These are phyloP conservation scores for Toxotes lorentzi DNA, from an alignment of 2,797 vertebrate species.

Conservation along the genomic window DNA sequence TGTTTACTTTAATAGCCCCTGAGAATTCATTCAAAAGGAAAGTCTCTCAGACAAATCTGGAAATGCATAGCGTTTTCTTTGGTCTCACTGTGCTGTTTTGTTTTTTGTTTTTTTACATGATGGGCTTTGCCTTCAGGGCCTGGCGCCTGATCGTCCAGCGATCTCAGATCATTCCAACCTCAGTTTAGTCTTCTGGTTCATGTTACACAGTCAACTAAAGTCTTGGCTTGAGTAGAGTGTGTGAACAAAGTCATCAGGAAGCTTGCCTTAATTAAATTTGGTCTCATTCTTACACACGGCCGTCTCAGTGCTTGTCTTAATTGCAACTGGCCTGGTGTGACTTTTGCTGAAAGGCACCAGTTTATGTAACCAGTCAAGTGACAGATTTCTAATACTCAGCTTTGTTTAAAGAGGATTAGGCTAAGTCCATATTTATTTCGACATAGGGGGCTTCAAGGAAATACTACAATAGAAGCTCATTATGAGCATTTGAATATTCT, in stretches of 20 bases:
- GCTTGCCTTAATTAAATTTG: conserved; percentile 40
- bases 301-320: conserved; percentile 20
- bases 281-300: conserved; percentile 14
- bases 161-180: conserved; percentile 68
- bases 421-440: conserved; percentile 61
- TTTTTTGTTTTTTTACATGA: conserved; percentile 24
- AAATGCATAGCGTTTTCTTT: conserved; percentile 46
- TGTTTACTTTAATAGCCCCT: conserved; percentile 76
- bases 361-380: conserved; percentile 61
- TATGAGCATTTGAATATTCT: conserved; percentile 40
- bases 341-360: conserved; percentile 39
- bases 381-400: conserved; percentile 55
- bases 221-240: conserved; percentile 70
- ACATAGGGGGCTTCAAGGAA: conserved; percentile 35
- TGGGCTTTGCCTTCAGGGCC: conserved; percentile 53
- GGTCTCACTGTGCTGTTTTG: conserved; percentile 33
- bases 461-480: conserved; percentile 19
- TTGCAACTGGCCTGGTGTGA: conserved; percentile 41
- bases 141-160: conserved; percentile 63
- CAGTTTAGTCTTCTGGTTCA: conserved; percentile 71
- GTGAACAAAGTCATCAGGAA: conserved; percentile 51
- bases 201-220: conserved; percentile 69
- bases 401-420: conserved; percentile 64
- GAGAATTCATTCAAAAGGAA: conserved; percentile 54
- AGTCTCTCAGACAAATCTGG: conserved; percentile 43